Base-by-base conservation (phyloP, 2,797 vertebrate genomes). In the Phaenicophaeus curvirostris region DNA sequence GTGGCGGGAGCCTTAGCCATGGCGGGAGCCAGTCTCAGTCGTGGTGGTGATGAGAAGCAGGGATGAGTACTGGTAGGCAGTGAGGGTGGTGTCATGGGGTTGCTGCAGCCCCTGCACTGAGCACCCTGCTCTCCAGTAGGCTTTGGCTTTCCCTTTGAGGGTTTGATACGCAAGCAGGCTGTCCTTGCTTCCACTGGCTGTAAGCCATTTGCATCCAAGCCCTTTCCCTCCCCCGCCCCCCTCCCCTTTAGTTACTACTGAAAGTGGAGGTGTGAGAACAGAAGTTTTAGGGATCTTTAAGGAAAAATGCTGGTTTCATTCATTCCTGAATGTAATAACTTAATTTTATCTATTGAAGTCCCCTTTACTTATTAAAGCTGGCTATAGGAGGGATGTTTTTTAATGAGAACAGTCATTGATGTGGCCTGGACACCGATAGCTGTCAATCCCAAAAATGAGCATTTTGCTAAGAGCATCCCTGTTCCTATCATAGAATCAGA, bases 161-260 rank as follows among this genome's bases (percentile, higher is more conserved):
- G 44, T 15, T 4, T 12, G 50, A 1, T 8, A 0, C 2, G 2
- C 12, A 2, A 5, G 11, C 13, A 3, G 13, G 50, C 3, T 37
- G 17, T 24, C 4, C 1, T 11, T 5, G 8, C 42, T 50, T 13
- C 25, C 19, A 28, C 51, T 1, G 51, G 1, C 2, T 18, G 41
- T 6, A 25, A 83, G 15, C 21, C 2, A 0, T 46, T 19, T 24
- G 25, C 7, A 1, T 17, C 51, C 8, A 7, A n/a, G 8, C 46
- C 16, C 33, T 55, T 31, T 14, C 6, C 9, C 18, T 25, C 30
- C 5, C 2, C 19, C 10, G n/a, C n/a, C n/a, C n/a, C n/a, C n/a
- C n/a, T n/a, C n/a, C n/a, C 17, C 42, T n/a, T 59, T 21, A 23
- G 8, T 35, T 18, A 0, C 21, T n/a, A 0, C 7, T 24, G 44